Conservation (phyloP, 2,797 vertebrate genomes). For the Enteromius argenteus region DNA sequence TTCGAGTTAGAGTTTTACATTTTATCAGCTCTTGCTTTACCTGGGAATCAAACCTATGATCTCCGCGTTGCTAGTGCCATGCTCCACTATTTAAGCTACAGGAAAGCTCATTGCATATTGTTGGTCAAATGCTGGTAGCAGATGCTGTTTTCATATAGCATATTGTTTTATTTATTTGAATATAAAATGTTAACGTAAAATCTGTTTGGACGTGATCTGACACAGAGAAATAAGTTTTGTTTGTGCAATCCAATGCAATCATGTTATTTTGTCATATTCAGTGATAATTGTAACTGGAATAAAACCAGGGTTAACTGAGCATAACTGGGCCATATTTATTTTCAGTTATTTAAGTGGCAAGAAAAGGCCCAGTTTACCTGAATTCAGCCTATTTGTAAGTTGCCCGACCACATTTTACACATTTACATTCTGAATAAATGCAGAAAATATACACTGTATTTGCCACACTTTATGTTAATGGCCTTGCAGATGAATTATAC, state of each 20-base stretch:
- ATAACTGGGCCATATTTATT: background rate
- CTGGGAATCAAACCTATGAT: too few species aligned
- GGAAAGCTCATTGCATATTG: background rate
- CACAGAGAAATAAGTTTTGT: background rate
- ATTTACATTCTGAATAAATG: constrained; percentile 3
- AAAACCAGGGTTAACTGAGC: background rate
- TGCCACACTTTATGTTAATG: background rate
- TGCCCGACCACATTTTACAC: background rate
- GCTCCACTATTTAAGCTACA: too few species aligned
- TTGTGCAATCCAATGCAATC: background rate
- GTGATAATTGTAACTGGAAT: background rate
- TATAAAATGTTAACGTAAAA: background rate
- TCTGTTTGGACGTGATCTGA: background rate
- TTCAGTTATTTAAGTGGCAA: background rate
- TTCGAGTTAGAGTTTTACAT: too few species aligned
- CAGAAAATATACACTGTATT: background rate
- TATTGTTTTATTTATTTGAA: background rate
- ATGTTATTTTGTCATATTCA: background rate
- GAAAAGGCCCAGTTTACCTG: background rate
- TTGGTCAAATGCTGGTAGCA: background rate
- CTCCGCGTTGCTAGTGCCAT: too few species aligned
- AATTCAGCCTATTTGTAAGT: background rate
- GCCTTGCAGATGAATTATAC: background rate
- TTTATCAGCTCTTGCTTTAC: too few species aligned
- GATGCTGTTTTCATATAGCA: background rate